Base-by-base conservation (phyloP, 2,797 vertebrate species). In the Okamejei kenojei region DNA sequence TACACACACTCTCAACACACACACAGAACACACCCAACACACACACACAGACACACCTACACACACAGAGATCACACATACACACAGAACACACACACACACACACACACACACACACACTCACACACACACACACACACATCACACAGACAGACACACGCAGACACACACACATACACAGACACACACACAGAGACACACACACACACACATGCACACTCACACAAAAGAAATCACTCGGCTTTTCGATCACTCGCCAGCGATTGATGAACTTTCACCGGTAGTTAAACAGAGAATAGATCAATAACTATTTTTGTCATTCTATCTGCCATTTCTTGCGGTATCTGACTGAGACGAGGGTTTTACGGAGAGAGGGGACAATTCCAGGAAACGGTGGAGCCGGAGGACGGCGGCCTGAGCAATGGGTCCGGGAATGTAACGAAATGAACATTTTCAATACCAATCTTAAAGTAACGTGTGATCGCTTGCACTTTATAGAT, bases 261-360 rank as follows among this genome's bases (percentile, higher is more conserved):
- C 68, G 71, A 92, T 92, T 92, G 90, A 92, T 76, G 71, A 92
- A 74, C 68, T 92, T 88, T 74, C 90, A 76, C 6, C 71, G 45
- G 68, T 92, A 76, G 71, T 74, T 92, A 92, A 92, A 92, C 74
- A 54, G 90, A 92, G 90, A 74, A 35, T 19, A 29, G 45, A 91
- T 74, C 71, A 73, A 74, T 74, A 45, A 90, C 32, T 74, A 74
- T 92, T 74, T 92, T 76, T 74, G 90, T 29, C 90, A 92, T 74
- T 35, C 71, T 92, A 54, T 54, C 90, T 15, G 9, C 71, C 68
- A 58, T 92, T 45, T 45, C 65, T 92, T n/a, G 71, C 15, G 71
- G 45, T 29, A 76, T 45, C 58, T 90, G 17, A 71, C 32, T 13
- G 38, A 71, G 17, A 21, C 38, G 65, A 15, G 71, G 13, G 8